Evolutionary conservation across 2,113 vertebrate species (phyloP).

Genomic region (Crypturellus undulatus): DNA sequence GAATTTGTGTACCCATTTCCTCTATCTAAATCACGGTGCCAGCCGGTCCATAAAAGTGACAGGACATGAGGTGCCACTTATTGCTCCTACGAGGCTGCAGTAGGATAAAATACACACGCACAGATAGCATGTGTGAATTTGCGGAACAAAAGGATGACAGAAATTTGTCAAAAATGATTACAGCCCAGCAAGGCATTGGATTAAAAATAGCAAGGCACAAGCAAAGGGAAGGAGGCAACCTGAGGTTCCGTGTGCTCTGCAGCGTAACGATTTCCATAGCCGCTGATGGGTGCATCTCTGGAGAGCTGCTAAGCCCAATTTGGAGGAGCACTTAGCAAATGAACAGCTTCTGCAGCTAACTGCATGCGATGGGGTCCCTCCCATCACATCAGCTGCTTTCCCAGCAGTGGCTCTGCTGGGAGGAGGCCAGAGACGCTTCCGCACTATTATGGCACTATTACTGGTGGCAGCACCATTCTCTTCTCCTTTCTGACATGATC

Average conservation of each 20-base stretch:
- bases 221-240: constrained; percentile 20
- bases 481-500: not conserved
- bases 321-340: constrained; percentile 35
- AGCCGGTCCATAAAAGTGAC: not conserved
- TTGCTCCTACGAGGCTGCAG: not conserved
- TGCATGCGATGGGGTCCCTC: not conserved
- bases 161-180: constrained; percentile 51
- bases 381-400: constrained; percentile 28
- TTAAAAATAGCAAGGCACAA: constrained; percentile 33
- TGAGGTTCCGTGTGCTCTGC: not conserved
- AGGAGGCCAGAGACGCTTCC: not conserved
- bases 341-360: constrained; percentile 48
- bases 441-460: not conserved
- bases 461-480: not conserved
- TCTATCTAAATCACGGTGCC: not conserved
- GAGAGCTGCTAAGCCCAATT: not conserved
- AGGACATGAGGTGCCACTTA: not conserved
- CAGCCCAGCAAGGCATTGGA: not conserved
- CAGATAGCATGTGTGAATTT: not conserved
- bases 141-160: not conserved
- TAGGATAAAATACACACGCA: not conserved
- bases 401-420: not conserved
- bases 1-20: not conserved
- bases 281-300: constrained; percentile 37
- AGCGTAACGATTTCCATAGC: not conserved